phyloP scores from a whole-genome alignment of 2,113 vertebrate genomes.

The Cyanoliseus patagonus region DNA sequence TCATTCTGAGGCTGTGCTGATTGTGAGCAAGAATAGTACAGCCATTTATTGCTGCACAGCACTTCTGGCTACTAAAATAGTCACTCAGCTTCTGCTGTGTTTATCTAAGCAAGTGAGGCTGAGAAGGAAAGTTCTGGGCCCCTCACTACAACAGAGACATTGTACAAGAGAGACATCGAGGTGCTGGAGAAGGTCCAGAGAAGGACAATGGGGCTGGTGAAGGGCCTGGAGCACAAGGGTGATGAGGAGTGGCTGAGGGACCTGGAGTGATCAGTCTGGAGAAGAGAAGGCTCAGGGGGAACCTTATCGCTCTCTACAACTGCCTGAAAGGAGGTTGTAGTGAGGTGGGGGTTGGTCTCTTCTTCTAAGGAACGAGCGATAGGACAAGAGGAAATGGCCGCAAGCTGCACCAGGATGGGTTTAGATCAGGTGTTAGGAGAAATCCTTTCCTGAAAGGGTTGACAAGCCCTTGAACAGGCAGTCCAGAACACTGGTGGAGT shows the following conservation, averaged over 20 bases:
- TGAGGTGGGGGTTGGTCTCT: accelerated
- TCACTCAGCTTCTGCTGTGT: accelerated
- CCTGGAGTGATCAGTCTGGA: background rate
- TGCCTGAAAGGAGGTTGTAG: background rate
- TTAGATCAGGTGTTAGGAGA: background rate
- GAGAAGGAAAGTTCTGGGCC: background rate
- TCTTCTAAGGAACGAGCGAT: too few relatives aligned
- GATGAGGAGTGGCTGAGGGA: background rate
- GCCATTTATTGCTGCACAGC: accelerated
- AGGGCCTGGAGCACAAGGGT: background rate
- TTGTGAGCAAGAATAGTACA: background rate
- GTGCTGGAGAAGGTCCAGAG: background rate
- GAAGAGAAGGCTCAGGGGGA: background rate
- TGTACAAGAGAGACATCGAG: background rate
- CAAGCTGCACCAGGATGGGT: accelerated
- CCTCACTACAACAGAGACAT: background rate
- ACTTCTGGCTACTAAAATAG: background rate
- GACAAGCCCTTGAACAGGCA: background rate
- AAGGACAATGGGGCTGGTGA: background rate
- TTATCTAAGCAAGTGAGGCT: background rate
- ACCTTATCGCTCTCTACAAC: background rate
- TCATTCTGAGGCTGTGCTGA: background rate
- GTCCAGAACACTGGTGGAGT: accelerated
- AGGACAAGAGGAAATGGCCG: accelerated
- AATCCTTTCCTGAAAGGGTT: accelerated